Evolutionary conservation across 2,888 invertebrate species (phyloP), one percentile per base, ranked within the genome.

Genomic region (Alcis repandata): DNA sequence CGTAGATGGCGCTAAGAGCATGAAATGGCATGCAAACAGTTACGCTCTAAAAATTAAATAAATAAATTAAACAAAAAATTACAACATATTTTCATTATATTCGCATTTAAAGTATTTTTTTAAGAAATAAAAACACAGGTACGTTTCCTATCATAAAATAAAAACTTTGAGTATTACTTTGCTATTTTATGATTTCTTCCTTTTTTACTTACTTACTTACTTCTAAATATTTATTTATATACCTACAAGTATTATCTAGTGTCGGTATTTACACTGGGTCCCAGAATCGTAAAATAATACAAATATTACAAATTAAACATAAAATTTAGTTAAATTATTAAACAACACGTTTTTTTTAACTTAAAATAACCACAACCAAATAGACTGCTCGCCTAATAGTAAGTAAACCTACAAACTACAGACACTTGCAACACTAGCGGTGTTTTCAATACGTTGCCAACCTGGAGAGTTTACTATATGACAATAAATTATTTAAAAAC

Each of bases 1-100:
- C 22, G 41, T 19, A 69, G 69, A 64, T 70, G 70, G 64, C 70
- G 67, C 32, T 67, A 36, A 13, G 15, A 38, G 51, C 13, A 13
- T 20, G 10, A 46, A 46, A 46, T 0, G 20, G 1, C 17, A 15
- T 15, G 40, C 6, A 41, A 11, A 36, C 11, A 36, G 1, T n/a
- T n/a, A n/a, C n/a, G n/a, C n/a, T n/a, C n/a, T n/a, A n/a, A n/a
- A n/a, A n/a, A n/a, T n/a, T n/a, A n/a, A n/a, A n/a, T n/a, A 40
- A 40, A 40, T 40, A 15, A 40, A 1, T 15, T 40, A 15, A 15
- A 15, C n/a, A 40, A 40, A 15, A 40, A 36, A 36, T 36, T 36
- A 36, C 36, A 13, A 1, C 10, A 13, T 36, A 36, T 11, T 36
- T 36, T 13, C 10, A 3, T 36, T 36, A 11, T 13, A 10, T 2